A percentile compares a stretch with the other conserved stretches of the same genome.
phyloP scores from a whole-genome alignment of 2,797 vertebrate genomes.

The Thripadectes ignobilis region DNA sequence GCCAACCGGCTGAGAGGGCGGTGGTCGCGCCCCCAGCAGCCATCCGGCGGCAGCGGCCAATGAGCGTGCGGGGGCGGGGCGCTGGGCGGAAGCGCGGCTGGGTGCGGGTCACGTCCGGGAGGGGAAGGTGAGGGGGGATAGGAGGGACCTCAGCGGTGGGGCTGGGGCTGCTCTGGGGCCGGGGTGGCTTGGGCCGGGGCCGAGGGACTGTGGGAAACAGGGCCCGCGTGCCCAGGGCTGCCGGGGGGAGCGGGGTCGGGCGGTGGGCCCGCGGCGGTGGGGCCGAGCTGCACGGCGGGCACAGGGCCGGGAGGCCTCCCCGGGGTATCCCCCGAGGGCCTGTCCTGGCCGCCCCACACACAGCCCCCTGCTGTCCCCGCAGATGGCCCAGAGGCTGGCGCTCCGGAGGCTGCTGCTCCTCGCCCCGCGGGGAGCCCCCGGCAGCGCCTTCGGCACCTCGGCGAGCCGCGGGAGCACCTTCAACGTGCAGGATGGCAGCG shows the following conservation, averaged over 20 bases:
- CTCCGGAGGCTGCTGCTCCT: slow-evolving; percentile 74
- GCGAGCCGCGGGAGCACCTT: slow-evolving; percentile 79
- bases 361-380: neutral
- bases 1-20: neutral
- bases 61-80: neutral
- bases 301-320: too few relatives aligned
- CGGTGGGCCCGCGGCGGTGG: too few relatives aligned
- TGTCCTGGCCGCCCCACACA: neutral
- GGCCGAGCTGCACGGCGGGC: too few relatives aligned
- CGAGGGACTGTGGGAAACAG: too few relatives aligned
- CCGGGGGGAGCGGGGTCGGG: too few relatives aligned
- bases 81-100: accelerated
- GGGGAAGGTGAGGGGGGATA: slow-evolving; percentile 30
- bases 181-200: neutral
- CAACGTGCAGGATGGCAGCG: slow-evolving; percentile 90
- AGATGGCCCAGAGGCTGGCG: slow-evolving; percentile 88
- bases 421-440: neutral
- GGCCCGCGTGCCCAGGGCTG: too few relatives aligned
- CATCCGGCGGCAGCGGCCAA: neutral
- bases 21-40: accelerated
- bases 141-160: too few relatives aligned
- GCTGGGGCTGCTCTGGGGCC: neutral
- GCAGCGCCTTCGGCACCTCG: slow-evolving; percentile 66
- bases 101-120: neutral
- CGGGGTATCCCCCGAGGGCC: accelerated